Base-by-base conservation (phyloP, 2,888 invertebrate species). In the Conchocele bisecta region DNA sequence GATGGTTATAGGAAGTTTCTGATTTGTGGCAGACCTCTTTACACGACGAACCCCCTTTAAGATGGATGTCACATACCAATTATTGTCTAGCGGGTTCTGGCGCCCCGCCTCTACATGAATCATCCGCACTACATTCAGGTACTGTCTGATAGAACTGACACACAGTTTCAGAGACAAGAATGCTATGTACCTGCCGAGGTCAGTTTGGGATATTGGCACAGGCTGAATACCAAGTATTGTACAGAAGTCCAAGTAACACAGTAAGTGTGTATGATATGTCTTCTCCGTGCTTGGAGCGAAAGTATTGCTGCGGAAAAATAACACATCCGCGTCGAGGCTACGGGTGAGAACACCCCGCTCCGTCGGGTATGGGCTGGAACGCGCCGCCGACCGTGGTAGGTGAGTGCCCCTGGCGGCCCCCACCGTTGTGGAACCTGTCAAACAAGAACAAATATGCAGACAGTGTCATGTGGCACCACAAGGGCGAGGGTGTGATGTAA, bases 281-380 rank as follows among this genome's bases (percentile, higher is more conserved):
- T 44, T 26, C n/a, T 54, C 48, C 1, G 69, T 63, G 15, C 61
- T 63, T 29, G 54, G 53, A 15, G 69, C 61, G 39, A 69, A 59
- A 15, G 48, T 28, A 4, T 50, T 61, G 17, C 57, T 39, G 15
- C 57, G 24, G 22, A 46, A 46, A 28, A 57, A 29, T 2, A n/a
- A 11, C 6, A 69, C 69, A 26, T 42, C 51, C 7, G 37, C 15
- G 29, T 69, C 69, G n/a, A 69, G 37, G 5, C n/a, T n/a, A n/a
- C n/a, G n/a, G n/a, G n/a, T n/a, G n/a, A n/a, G n/a, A n/a, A n/a
- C n/a, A n/a, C n/a, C n/a, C n/a, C n/a, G n/a, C n/a, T n/a, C n/a
- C n/a, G n/a, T n/a, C n/a, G n/a, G n/a, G n/a, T n/a, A n/a, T n/a
- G n/a, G n/a, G n/a, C n/a, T n/a, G n/a, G n/a, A n/a, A n/a, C n/a